phyloP scores from a whole-genome alignment of 2,888 invertebrate genomes.

The Caenorhabditis wallacei region DNA sequence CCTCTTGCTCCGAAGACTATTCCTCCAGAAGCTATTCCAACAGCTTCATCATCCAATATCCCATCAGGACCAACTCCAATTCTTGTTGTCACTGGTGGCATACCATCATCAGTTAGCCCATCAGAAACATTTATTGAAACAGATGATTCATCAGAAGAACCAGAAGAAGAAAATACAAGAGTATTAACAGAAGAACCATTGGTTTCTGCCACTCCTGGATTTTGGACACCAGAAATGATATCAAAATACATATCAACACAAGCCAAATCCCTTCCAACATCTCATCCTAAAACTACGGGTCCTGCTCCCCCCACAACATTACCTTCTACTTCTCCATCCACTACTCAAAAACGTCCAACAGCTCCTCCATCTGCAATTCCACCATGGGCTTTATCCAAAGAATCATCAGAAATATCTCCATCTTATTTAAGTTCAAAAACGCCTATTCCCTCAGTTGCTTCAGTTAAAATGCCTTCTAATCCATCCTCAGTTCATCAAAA shows the following conservation, averaged over 20 bases:
- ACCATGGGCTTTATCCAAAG: conserved; percentile 43
- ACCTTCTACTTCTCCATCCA: conserved; percentile 29
- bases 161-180: conserved; percentile 39
- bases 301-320: conserved; percentile 32
- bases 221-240: conserved; percentile 42
- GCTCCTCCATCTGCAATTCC: conserved; percentile 50
- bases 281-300: conserved; percentile 28
- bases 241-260: conserved; percentile 39
- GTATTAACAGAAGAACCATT: conserved; percentile 18
- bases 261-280: neutral
- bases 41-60: neutral
- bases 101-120: conserved; percentile 14
- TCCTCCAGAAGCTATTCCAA: conserved; percentile 12
- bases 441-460: conserved; percentile 32
- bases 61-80: conserved; percentile 37
- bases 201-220: neutral
- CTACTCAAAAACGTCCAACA: conserved; percentile 32
- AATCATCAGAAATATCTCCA: conserved; percentile 3
- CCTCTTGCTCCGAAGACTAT: conserved; percentile 28
- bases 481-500: conserved; percentile 49
- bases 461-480: conserved; percentile 52
- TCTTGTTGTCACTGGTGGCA: conserved; percentile 20
- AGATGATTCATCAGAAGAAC: conserved; percentile 39
- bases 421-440: conserved; percentile 25
- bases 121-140: conserved; percentile 27